Percentiles rank a stretch among this genome's conserved stretches.
These are phyloP conservation scores for Pogonus chalceus DNA, from an alignment of 1,140 invertebrate genomes.

Conservation along the genomic window DNA sequence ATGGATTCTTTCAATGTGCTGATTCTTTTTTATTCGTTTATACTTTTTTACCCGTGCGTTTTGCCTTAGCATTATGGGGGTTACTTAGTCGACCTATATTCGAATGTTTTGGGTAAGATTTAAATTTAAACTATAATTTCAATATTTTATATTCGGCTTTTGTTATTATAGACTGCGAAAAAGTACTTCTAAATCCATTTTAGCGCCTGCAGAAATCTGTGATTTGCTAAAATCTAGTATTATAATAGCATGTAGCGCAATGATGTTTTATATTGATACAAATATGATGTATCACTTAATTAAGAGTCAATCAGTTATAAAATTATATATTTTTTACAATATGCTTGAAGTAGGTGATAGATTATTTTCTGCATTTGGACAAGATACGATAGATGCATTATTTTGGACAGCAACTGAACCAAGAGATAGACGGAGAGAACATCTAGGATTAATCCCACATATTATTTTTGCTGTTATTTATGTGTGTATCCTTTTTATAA, in stretches of 20 bases:
- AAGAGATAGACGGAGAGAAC: conserved; percentile 65
- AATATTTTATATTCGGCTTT: no score
- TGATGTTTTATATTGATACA: conserved; percentile 88
- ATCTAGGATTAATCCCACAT: conserved; percentile 81
- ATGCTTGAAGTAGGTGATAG: conserved; percentile 97
- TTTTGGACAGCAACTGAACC: conserved; percentile 97
- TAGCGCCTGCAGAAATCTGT: conserved; percentile 90
- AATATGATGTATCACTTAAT: conserved; percentile 98
- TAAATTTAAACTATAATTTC: no score
- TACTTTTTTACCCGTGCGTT: conserved; percentile 91
- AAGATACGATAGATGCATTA: conserved; percentile 94
- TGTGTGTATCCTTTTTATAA: conserved; percentile 80
- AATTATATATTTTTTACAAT: conserved; percentile 99
- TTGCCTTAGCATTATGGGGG: conserved; percentile 75
- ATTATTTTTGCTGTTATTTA: conserved; percentile 81
- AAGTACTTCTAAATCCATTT: conserved; percentile 19
- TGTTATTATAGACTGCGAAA: conserved; percentile 13
- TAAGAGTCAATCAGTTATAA: conserved; percentile 97
- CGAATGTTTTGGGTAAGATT: conserved; percentile 62
- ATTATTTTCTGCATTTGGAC: conserved; percentile 93
- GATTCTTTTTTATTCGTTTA: conserved; percentile 97
- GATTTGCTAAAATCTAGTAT: conserved; percentile 91
- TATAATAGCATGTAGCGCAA: conserved; percentile 69
- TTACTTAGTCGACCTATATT: conserved; percentile 60
- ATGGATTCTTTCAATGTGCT: conserved; percentile 95